Conservation (phyloP, 2,797 vertebrate genomes). For the Gymnoscopelus braueri region DNA sequence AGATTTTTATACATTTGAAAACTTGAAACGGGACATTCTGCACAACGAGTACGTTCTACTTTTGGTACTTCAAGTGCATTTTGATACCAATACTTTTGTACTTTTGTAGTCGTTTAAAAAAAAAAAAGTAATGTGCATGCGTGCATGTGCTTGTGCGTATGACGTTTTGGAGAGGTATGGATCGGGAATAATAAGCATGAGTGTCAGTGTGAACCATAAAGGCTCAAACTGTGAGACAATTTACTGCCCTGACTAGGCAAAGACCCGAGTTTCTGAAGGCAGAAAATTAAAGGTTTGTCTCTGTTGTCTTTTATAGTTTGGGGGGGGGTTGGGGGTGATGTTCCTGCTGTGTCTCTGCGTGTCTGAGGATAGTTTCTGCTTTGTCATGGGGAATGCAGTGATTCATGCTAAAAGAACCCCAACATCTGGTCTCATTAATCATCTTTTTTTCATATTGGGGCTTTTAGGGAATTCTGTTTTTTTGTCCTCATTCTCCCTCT, state of each 20-base stretch:
- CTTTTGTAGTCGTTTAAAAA: no score
- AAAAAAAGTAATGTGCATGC: background rate
- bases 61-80: no score
- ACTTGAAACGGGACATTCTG: no score
- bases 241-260: constrained; percentile 44
- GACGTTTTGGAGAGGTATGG: constrained; percentile 1
- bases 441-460: constrained; percentile 66
- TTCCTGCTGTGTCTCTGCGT: constrained; percentile 31
- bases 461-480: constrained; percentile 57
- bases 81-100: no score
- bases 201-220: constrained; percentile 51
- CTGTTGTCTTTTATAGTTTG: constrained; percentile 31
- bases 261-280: constrained; percentile 38
- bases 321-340: constrained; percentile 43
- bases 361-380: constrained; percentile 57
- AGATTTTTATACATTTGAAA: no score
- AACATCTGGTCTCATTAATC: constrained; percentile 78
- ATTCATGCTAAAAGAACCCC: constrained; percentile 66
- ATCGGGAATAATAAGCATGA: constrained; percentile 34
- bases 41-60: no score
- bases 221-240: constrained; percentile 50
- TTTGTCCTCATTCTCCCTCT: constrained; percentile 45
- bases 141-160: background rate
- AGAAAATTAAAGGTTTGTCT: constrained; percentile 46
- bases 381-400: constrained; percentile 66